These are phyloP conservation scores for Lycia hirtaria DNA, from an alignment of 2,888 invertebrate species.

Conservation along the genomic window DNA sequence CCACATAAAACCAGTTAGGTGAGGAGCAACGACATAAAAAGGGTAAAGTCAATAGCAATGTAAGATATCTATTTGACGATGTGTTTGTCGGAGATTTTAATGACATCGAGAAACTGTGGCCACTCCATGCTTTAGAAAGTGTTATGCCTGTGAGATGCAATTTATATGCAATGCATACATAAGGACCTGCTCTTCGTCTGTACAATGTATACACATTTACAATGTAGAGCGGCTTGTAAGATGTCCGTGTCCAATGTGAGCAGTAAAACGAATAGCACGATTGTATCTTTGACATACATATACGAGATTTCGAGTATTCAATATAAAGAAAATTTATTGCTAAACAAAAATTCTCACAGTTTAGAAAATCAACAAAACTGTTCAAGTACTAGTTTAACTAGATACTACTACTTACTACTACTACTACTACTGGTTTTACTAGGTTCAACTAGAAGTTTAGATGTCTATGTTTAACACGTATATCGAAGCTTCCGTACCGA, in stretches of 20 bases:
- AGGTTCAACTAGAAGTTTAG: too few species aligned
- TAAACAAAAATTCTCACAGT: too few species aligned
- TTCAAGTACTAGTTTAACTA: too few species aligned
- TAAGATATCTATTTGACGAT: conserved; percentile 11
- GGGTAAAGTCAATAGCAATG: conserved; percentile 26
- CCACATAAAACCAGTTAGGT: conserved; percentile 29
- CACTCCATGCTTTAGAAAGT: conserved; percentile 16
- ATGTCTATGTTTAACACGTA: too few species aligned
- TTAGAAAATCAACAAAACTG: too few species aligned
- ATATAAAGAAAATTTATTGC: too few species aligned
- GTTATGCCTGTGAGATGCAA: conserved; percentile 5
- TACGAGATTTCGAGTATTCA: too few species aligned
- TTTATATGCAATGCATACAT: not conserved
- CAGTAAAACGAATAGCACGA: conserved; percentile 5
- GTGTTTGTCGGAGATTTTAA: conserved; percentile 16
- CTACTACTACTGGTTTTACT: too few species aligned
- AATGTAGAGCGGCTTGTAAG: not conserved
- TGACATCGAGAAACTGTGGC: conserved; percentile 12
- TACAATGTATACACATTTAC: not conserved
- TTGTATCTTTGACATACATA: conserved; percentile 1
- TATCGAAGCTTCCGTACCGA: too few species aligned
- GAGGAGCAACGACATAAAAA: conserved; percentile 32
- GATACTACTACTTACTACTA: too few species aligned
- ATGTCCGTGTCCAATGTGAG: conserved; percentile 4
- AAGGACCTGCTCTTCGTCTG: not conserved